phyloP scores from a whole-genome alignment of 2,113 vertebrate genomes.

The Phoxinus phoxinus region DNA sequence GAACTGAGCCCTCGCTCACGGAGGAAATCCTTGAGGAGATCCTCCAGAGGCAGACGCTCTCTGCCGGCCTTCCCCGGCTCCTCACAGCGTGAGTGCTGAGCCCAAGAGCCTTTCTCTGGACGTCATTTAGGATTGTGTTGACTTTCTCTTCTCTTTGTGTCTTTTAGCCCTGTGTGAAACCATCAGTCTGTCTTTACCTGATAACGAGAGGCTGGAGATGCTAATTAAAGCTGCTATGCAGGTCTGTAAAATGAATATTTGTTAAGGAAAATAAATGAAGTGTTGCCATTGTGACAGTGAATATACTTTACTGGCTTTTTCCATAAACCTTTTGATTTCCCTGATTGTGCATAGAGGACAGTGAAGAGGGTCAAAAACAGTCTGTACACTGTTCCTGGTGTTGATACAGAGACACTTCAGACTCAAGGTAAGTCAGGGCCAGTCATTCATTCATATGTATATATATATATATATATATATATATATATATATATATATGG shows the following conservation, averaged over 20 bases:
- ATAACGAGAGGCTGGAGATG: constrained; percentile 71
- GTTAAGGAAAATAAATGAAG: background rate
- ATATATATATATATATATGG: too few relatives aligned
- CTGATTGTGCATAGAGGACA: constrained; percentile 63
- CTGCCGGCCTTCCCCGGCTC: constrained; percentile 68
- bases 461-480: too few relatives aligned
- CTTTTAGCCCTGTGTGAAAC: constrained; percentile 64
- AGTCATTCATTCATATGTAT: background rate
- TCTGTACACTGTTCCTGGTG: constrained; percentile 62
- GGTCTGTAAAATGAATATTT: constrained; percentile 57
- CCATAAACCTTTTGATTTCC: background rate
- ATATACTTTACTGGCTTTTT: background rate
- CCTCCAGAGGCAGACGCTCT: constrained; percentile 73
- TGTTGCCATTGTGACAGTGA: background rate
- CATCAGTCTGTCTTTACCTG: constrained; percentile 71
- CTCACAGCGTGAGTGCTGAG: constrained; percentile 65
- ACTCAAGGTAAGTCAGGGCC: constrained; percentile 68
- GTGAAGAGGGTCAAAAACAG: constrained; percentile 69
- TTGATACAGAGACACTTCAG: constrained; percentile 70
- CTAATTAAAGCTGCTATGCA: constrained; percentile 74
- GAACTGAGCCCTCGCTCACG: constrained; percentile 54
- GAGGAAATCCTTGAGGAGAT: constrained; percentile 78
- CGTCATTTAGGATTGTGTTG: background rate
- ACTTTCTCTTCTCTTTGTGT: constrained; percentile 49
- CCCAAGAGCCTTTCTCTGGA: background rate